A percentile compares a stretch with the other conserved stretches of the same genome.
Evolutionary conservation across 2,888 invertebrate species (phyloP).

Genomic region (Epicampocera succincta): DNA sequence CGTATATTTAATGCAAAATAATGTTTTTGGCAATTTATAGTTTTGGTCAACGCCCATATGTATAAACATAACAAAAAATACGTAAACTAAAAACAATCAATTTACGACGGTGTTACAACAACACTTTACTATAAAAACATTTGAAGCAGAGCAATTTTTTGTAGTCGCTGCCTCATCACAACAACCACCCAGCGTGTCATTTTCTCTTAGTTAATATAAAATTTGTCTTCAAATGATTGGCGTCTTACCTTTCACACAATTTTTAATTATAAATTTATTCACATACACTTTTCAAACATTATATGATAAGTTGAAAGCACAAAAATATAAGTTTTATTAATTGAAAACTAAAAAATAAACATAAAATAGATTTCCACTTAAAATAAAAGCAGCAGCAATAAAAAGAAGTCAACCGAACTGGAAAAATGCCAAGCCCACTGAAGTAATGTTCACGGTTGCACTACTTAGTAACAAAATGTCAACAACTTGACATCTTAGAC

Average conservation of each 20-base stretch:
- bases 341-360: constrained; percentile 55
- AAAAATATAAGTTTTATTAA: constrained; percentile 48
- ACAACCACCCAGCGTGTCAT: constrained; percentile 61
- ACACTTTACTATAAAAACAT: constrained; percentile 72
- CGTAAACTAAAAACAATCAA: constrained; percentile 61
- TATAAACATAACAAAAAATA: constrained; percentile 46
- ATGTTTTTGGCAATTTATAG: constrained; percentile 18
- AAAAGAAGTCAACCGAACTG: constrained; percentile 56
- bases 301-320: constrained; percentile 21
- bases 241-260: constrained; percentile 56
- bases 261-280: constrained; percentile 28
- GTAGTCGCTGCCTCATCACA: constrained; percentile 46
- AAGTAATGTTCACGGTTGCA: constrained; percentile 37
- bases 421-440: constrained; percentile 68
- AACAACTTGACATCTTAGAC: neutral
- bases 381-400: constrained; percentile 49
- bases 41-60: constrained; percentile 79
- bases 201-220: constrained; percentile 5
- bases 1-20: too few relatives aligned
- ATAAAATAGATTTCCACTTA: constrained; percentile 44
- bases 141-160: constrained; percentile 64
- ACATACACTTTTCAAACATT: constrained; percentile 50
- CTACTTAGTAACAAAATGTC: constrained; percentile 20
- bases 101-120: constrained; percentile 64
- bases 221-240: constrained; percentile 17